phyloP scores from a whole-genome alignment of 2,113 vertebrate genomes.

The Cochlearius cochlearius region DNA sequence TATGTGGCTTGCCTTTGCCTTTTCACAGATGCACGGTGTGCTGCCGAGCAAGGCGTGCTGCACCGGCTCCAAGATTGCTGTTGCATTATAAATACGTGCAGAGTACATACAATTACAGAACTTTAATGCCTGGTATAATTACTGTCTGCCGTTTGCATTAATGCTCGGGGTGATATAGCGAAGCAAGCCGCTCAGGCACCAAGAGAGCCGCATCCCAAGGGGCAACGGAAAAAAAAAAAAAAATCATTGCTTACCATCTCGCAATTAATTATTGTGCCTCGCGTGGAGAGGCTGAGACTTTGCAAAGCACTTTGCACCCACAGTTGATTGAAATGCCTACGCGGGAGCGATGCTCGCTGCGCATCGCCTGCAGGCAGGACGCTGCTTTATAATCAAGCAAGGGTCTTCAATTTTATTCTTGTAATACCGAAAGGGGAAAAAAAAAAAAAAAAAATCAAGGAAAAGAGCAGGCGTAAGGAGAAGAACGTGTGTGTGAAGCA shows the following conservation, averaged over 20 bases:
- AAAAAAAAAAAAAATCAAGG: not conserved
- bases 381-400: not conserved
- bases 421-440: not conserved
- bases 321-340: not conserved
- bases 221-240: not conserved
- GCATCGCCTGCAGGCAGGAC: not conserved
- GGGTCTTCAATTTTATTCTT: not conserved
- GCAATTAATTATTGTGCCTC: not conserved
- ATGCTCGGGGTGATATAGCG: constrained; percentile 18
- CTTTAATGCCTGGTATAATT: constrained; percentile 58
- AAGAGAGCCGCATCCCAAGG: not conserved
- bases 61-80: not conserved
- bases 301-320: not conserved
- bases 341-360: accelerated
- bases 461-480: not conserved
- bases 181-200: not conserved
- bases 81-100: not conserved
- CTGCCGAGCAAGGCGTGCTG: not conserved
- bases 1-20: constrained; percentile 2
- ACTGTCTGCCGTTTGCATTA: constrained; percentile 34
- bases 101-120: not conserved
- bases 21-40: not conserved
- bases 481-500: accelerated
- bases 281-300: not conserved
- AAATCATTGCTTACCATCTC: not conserved